phyloP scores from a whole-genome alignment of 2,797 vertebrate species.

The Hydrophis major region DNA sequence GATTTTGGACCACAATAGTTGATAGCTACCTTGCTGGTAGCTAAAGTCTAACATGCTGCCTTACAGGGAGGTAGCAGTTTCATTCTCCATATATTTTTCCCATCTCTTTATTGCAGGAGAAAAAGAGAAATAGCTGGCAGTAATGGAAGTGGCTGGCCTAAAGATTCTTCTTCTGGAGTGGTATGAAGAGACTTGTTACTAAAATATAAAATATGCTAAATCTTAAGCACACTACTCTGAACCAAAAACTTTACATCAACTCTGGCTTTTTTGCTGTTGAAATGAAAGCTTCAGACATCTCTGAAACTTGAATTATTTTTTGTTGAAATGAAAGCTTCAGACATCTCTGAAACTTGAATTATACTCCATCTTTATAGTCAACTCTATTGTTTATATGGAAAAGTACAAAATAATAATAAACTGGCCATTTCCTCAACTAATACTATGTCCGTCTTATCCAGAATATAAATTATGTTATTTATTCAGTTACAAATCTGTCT shows the following conservation, averaged over 20 bases:
- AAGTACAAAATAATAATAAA: neutral
- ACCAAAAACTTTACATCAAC: neutral
- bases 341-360: too few species aligned
- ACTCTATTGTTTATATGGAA: neutral
- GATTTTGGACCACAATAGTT: neutral
- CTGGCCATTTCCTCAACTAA: neutral
- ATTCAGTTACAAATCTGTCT: neutral
- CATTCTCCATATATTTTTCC: neutral
- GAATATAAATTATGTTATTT: neutral
- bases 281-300: too few species aligned
- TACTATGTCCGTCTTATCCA: neutral
- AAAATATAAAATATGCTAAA: neutral
- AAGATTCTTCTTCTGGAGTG: neutral
- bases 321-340: too few species aligned
- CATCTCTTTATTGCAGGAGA: slow-evolving; percentile 5
- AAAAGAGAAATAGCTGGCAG: neutral
- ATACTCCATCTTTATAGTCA: neutral
- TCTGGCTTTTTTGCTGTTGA: neutral
- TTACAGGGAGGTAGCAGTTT: neutral
- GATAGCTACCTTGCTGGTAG: neutral
- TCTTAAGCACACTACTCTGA: neutral
- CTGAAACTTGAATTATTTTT: too few species aligned
- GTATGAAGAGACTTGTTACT: neutral
- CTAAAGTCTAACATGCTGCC: neutral
- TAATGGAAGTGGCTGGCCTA: neutral